Percentiles rank a stretch among this genome's conserved stretches.
Evolutionary conservation across 2,888 invertebrate genomes (phyloP).

Genomic region (Brachyptera putata): DNA sequence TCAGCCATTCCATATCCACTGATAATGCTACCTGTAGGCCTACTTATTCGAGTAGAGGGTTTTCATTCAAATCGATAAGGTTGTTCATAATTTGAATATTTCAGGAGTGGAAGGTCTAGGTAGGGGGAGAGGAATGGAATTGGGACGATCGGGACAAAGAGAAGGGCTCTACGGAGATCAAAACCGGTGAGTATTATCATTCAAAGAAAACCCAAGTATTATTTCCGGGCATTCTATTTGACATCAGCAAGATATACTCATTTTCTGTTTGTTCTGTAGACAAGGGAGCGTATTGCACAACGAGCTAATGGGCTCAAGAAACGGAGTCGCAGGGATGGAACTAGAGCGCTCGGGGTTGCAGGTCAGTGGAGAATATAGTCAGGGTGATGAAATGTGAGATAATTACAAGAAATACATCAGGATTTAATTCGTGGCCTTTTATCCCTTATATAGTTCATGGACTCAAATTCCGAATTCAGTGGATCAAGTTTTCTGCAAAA

Average conservation of each 20-base stretch:
- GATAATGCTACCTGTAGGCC: no score
- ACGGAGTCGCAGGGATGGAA: slow-evolving; percentile 17
- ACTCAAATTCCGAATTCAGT: slow-evolving; percentile 24
- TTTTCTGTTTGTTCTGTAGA: neutral
- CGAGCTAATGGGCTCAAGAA: slow-evolving; percentile 13
- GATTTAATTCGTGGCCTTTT: no score
- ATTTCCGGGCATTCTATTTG: neutral
- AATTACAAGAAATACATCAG: no score
- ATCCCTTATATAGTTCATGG: slow-evolving; percentile 23
- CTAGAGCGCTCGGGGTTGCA: slow-evolving; percentile 22
- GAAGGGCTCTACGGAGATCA: slow-evolving; percentile 11
- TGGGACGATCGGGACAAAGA: slow-evolving; percentile 9
- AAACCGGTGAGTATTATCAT: slow-evolving; percentile 8
- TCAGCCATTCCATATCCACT: no score
- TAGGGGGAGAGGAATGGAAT: slow-evolving; percentile 2
- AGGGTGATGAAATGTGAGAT: no score
- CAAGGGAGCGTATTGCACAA: slow-evolving; percentile 8
- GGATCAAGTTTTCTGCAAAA: slow-evolving; percentile 25
- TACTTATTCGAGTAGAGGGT: no score
- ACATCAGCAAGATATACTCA: no score
- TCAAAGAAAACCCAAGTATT: neutral
- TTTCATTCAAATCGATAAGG: no score
- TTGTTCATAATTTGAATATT: neutral
- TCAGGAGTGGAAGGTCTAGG: slow-evolving; percentile 3
- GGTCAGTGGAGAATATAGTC: neutral